A percentile compares a stretch with the other conserved stretches of the same genome.
These are phyloP conservation scores for Metopolophium dirhodum DNA, from an alignment of 1,140 invertebrate genomes.

Conservation along the genomic window DNA sequence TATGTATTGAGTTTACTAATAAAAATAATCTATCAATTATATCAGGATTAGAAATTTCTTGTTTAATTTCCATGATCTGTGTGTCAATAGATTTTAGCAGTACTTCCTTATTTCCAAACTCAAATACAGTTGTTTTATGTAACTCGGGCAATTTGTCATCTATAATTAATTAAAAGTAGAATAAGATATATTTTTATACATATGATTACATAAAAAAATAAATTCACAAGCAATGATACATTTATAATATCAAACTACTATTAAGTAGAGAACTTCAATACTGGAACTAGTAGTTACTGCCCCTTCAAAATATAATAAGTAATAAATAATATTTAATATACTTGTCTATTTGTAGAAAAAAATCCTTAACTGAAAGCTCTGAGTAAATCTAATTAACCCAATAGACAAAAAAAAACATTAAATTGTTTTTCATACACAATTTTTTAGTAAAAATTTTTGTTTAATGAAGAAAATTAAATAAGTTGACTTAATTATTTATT, in stretches of 20 bases:
- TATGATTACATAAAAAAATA: background rate
- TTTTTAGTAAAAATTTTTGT: background rate
- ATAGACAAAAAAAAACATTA: background rate
- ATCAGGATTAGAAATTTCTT: slow-evolving; percentile 31
- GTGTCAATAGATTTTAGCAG: background rate
- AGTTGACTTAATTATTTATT: no score
- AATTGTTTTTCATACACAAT: background rate
- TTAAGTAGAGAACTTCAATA: background rate
- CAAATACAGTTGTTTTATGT: background rate
- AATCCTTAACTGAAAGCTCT: background rate
- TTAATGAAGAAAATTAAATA: no score
- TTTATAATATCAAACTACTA: background rate
- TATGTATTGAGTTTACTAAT: slow-evolving; percentile 37
- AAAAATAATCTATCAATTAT: slow-evolving; percentile 11
- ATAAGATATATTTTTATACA: background rate
- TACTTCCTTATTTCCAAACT: slow-evolving; percentile 35
- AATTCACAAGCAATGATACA: background rate
- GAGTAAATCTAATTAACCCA: no score
- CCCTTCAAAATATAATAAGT: background rate
- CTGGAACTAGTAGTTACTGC: background rate
- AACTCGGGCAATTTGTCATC: background rate
- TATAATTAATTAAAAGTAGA: slow-evolving; percentile 14
- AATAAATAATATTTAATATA: no score
- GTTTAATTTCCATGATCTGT: background rate
- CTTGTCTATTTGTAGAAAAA: no score